These are phyloP conservation scores for Percopsis transmontana DNA, from an alignment of 2,113 vertebrate genomes.

Conservation along the genomic window DNA sequence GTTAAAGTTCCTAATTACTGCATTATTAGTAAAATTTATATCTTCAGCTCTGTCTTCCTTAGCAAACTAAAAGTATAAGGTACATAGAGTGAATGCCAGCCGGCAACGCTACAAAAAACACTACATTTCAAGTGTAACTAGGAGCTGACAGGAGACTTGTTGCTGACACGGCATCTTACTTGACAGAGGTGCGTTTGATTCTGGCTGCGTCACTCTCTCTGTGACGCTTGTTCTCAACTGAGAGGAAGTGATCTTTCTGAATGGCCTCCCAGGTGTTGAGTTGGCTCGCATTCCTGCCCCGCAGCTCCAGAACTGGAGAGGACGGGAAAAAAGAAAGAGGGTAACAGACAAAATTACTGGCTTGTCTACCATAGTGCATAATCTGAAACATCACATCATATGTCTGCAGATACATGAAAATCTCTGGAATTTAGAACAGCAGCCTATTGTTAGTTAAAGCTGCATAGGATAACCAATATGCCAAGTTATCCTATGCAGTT, in stretches of 20 bases:
- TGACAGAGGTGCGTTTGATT: constrained; percentile 81
- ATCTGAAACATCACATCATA: too few species aligned
- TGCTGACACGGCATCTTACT: constrained; percentile 67
- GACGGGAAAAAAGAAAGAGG: not conserved
- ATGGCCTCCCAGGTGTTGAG: constrained; percentile 85
- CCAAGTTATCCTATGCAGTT: too few species aligned
- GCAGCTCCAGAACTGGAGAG: constrained; percentile 71
- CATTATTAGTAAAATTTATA: too few species aligned
- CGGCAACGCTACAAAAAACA: too few species aligned
- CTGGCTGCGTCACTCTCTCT: constrained; percentile 81
- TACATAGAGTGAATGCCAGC: not conserved
- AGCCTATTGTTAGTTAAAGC: too few species aligned
- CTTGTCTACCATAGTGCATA: not conserved
- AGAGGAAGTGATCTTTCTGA: constrained; percentile 84
- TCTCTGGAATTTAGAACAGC: too few species aligned
- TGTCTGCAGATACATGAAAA: too few species aligned
- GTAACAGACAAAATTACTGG: not conserved
- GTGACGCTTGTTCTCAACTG: constrained; percentile 69
- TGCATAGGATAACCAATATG: not conserved
- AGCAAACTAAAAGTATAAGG: too few species aligned
- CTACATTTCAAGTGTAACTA: too few species aligned
- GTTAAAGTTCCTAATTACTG: too few species aligned
- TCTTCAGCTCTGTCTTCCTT: too few species aligned
- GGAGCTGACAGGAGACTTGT: too few species aligned
- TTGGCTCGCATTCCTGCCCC: constrained; percentile 55